Conservation (phyloP, 2,888 invertebrate species). For the Notodonta dromedarius region DNA sequence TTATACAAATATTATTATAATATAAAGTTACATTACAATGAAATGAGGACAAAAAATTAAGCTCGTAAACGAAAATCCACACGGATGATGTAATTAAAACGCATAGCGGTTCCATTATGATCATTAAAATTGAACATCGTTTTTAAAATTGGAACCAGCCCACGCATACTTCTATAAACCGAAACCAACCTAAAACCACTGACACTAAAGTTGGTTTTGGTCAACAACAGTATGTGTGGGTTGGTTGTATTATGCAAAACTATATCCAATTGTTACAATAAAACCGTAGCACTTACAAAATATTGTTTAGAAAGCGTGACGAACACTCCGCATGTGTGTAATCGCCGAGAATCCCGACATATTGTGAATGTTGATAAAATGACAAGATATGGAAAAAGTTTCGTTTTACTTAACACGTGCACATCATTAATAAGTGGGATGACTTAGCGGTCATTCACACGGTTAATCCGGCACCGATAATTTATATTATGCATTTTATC, state of each 20-base stretch:
- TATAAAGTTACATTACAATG: neutral
- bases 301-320: conserved; percentile 74
- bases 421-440: too few relatives aligned
- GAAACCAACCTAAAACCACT: too few relatives aligned
- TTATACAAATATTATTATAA: too few relatives aligned
- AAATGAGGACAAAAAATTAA: conserved; percentile 11
- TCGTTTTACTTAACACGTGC: neutral
- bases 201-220: too few relatives aligned
- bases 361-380: neutral
- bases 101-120: conserved; percentile 50
- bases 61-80: conserved; percentile 13
- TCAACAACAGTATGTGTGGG: too few relatives aligned
- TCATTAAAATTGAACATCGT: conserved; percentile 38
- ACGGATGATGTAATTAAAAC: conserved; percentile 44
- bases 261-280: conserved; percentile 36
- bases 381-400: conserved; percentile 1
- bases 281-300: conserved; percentile 54
- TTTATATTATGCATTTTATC: too few relatives aligned
- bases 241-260: too few relatives aligned
- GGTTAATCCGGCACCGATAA: too few relatives aligned
- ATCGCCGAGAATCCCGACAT: neutral
- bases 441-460: too few relatives aligned
- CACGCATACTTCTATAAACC: too few relatives aligned
- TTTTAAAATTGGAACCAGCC: too few relatives aligned
- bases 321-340: conserved; percentile 13